phyloP scores from a whole-genome alignment of 2,797 vertebrate species.

The Argya squamiceps region DNA sequence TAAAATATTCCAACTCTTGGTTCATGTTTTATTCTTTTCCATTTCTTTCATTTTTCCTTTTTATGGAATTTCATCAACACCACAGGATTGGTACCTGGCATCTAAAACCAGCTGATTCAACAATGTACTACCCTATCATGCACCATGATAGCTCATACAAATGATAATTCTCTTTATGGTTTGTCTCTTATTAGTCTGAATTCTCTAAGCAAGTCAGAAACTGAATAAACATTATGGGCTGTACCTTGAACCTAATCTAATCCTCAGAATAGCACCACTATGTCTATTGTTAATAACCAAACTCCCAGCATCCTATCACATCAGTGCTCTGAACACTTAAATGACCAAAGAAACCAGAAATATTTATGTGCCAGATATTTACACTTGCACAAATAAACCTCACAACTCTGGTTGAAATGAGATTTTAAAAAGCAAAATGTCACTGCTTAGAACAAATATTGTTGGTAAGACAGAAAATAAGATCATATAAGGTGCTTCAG shows the following conservation, averaged over 20 bases:
- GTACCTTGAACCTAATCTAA: not conserved
- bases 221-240: not conserved
- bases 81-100: not conserved
- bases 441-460: not conserved
- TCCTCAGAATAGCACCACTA: not conserved
- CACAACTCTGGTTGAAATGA: not conserved
- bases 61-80: not conserved
- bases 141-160: not conserved
- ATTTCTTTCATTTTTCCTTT: slow-evolving; percentile 5
- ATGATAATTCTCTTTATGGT: not conserved
- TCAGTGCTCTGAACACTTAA: not conserved
- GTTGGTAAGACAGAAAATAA: not conserved
- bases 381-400: not conserved
- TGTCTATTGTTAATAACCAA: not conserved
- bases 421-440: not conserved
- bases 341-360: not conserved
- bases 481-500: not conserved
- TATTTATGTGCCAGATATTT: not conserved
- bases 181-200: not conserved
- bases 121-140: not conserved
- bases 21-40: slow-evolving; percentile 7
- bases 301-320: not conserved
- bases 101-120: not conserved
- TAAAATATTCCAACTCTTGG: slow-evolving; percentile 5
- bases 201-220: not conserved